Base-by-base conservation (phyloP, 2,113 vertebrate genomes). In the Verasper variegatus region DNA sequence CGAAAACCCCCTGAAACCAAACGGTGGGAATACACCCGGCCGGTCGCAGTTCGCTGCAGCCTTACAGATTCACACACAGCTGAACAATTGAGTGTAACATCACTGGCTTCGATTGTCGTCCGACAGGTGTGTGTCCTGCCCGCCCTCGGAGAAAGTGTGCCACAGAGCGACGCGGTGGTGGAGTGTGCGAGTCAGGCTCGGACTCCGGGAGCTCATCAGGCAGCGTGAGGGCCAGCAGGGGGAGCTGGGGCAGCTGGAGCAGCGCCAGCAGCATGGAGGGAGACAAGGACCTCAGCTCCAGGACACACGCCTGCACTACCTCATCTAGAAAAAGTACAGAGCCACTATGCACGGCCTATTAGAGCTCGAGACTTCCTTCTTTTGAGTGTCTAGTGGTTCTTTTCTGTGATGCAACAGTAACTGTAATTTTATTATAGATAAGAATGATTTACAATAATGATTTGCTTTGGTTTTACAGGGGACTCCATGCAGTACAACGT, bases 171-270 rank as follows among this genome's bases (percentile, higher is more conserved):
- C 90, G 87, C 6, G 6, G 5, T 37, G 92, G 95, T 21, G 96
- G 90, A 47, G 94, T 95, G 86, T 98, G 96, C 0, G 97, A 99
- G 87, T 98, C 97, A 0, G 96, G 98, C 74, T 99, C 98, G 0
- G 97, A 99, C 87, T 98, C 97, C 0, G 95, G 97, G 86, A 98
- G 98, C 88, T 98, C 97, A 0, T 96, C 96, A 0, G 96, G 97
- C 60, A 97, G 97, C 0, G 97, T 98, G 79, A 94, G 97, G 24
- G 97, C 96, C 86, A 98, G 97, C 94, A 94, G 97, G 21, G 97
- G 97, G 21, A 98, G 97, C 91, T 98, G 97, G 97, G 97, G 97
- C 56, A 99, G 98, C 93, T 99, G 98, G 97, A 99, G 98, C 91
- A 98, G 97, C 68, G 93, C 96, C 55, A 98, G 97, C 90, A 99